Evolutionary conservation across 2,888 invertebrate species (phyloP).

Genomic region (Cryptophagus acutangulus): DNA sequence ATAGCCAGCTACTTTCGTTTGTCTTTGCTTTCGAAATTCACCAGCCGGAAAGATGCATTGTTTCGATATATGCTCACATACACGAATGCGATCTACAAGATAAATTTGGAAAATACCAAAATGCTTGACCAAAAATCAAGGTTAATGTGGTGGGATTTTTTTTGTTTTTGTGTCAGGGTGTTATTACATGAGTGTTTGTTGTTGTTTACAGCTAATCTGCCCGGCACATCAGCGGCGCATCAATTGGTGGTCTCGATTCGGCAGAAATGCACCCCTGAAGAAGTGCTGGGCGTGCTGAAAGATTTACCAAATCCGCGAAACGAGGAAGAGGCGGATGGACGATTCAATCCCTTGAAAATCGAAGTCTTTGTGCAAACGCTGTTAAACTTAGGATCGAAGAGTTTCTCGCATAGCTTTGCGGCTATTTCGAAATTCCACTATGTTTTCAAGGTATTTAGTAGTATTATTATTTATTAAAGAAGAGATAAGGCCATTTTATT

Average conservation of each 20-base stretch:
- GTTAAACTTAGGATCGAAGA: constrained; percentile 89
- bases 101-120: too few relatives aligned
- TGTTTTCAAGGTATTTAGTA: constrained; percentile 72
- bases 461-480: too few relatives aligned
- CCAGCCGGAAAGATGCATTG: not conserved
- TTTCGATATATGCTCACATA: too few relatives aligned
- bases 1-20: constrained; percentile 6
- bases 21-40: constrained; percentile 5
- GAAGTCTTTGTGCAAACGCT: constrained; percentile 96
- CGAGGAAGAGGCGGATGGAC: constrained; percentile 67
- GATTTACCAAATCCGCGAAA: constrained; percentile 78
- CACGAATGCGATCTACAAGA: too few relatives aligned
- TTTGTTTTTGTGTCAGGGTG: too few relatives aligned
- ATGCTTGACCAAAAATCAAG: too few relatives aligned
- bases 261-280: constrained; percentile 85
- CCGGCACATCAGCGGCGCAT: constrained; percentile 79
- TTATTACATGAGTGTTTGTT: too few relatives aligned
- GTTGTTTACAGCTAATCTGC: constrained; percentile 63
- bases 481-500: too few relatives aligned
- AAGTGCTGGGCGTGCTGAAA: constrained; percentile 79
- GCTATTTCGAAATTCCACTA: constrained; percentile 96
- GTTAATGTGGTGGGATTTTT: too few relatives aligned
- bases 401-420: constrained; percentile 97
- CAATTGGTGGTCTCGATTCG: constrained; percentile 82
- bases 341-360: constrained; percentile 89